Evolutionary conservation across 2,113 vertebrate species (phyloP), one percentile per base, ranked within the genome.

Genomic region (Malurus elegans): DNA sequence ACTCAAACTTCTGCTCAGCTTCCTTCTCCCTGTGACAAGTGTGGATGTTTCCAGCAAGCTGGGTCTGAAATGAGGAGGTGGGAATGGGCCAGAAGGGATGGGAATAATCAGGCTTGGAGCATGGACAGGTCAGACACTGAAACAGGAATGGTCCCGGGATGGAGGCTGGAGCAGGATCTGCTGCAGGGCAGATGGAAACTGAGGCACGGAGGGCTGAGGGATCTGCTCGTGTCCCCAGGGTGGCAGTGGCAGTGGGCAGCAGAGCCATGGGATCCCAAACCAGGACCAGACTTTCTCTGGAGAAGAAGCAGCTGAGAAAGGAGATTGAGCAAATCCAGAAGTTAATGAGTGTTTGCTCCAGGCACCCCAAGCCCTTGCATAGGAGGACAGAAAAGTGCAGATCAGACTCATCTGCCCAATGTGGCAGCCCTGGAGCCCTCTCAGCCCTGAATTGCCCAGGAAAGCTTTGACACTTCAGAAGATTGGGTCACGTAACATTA

Each of bases 401-500:
- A 4, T 60, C 40, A 62, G 62, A 9, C 45, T 31, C 2, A 0
- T 2, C 18, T 42, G 40, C 28, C 1, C 0, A 20, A 74, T 1
- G 9, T 15, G 58, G 6, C n/a, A 54, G 71, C 4, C 8, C 57
- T 3, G 58, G 19, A 67, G 50, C 32, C 10, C 32, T 58, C 24
- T n/a, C 29, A 54, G 19, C 18, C 23, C 40, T 4, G 34, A 58
- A 24, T 16, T 0, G 4, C 18, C 29, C 40, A 9, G 32, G 10
- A 87, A 82, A 48, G 25, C 24, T 57, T 18, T 0, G 1, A 4
- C 60, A 15, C 34, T 29, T 73, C 4, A 1, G 6, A 5, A 5
- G 11, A 13, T 24, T 0, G 3, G 57, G 65, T 64, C 50, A 40
- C 0, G 31, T 40, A 26, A 51, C 45, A 47, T 34, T 32, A 1